Evolutionary conservation across 2,797 vertebrate species (phyloP), one percentile per base, ranked within the genome.

Genomic region (Periparus ater): DNA sequence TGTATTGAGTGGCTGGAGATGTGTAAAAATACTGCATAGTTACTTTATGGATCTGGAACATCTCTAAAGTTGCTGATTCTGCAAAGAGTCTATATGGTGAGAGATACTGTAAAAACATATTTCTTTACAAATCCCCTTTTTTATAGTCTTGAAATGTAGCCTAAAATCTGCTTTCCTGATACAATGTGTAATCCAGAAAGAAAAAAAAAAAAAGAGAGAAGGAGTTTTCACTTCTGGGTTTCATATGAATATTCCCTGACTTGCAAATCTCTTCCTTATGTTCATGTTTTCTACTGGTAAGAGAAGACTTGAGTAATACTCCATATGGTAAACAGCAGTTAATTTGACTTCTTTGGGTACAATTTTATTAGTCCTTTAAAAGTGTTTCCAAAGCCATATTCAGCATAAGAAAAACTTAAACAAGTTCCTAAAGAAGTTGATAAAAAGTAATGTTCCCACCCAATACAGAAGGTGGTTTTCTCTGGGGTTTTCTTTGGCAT

Each of bases 311-410:
- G 89, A 95, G 65, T 96, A 93, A 88, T 95, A 51, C 65, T 96
- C 89, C 95, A 94, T 96, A 94, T 95, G 96, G 76, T 88, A 94
- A 94, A 75, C 55, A 79, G 60, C 71, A 93, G 78, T 93, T 91
- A 92, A 87, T 87, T 93, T 95, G 42, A 78, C 25, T 32, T 66
- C 40, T 72, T 72, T 80, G 85, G 68, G 25, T 91, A n/a, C 6
- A 0, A 30, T 80, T 95, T 95, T 92, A 85, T 65, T 92, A 75
- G 85, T 80, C 32, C 63, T 83, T 95, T 76, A 83, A 57, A 88
- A 81, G 74, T 85, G 40, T 62, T 89, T 80, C 61, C 68, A 42
- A 89, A 81, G 58, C 47, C 70, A 87, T 30, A 68, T 93, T 88
- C 42, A 86, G 7, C 23, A 6, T 30, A 44, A 73, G 55, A 86